phyloP scores from a whole-genome alignment of 1,140 invertebrate genomes.

The Drosophila ficusphila region DNA sequence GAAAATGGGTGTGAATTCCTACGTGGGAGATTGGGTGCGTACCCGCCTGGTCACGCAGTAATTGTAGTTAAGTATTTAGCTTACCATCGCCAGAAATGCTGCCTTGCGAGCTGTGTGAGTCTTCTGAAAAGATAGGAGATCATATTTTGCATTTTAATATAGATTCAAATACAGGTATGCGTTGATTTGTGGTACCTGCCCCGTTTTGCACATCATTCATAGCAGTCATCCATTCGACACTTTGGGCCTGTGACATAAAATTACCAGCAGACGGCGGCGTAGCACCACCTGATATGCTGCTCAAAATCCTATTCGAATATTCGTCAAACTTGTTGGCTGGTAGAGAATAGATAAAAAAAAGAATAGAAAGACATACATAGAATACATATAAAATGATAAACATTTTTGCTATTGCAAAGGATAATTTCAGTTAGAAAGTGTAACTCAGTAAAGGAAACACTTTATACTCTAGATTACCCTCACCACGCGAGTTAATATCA shows the following conservation, averaged over 20 bases:
- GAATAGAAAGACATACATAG: neutral
- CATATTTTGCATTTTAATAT: neutral
- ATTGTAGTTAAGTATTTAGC: conserved; percentile 2
- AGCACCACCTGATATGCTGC: conserved; percentile 28
- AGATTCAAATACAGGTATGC: neutral
- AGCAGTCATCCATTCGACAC: conserved; percentile 69
- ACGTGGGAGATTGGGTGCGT: conserved; percentile 7
- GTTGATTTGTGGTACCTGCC: conserved; percentile 41
- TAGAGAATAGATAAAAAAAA: too few relatives aligned
- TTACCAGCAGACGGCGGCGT: conserved; percentile 27
- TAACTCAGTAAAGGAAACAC: too few relatives aligned
- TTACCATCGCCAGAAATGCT: conserved; percentile 81
- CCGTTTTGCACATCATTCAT: conserved; percentile 65
- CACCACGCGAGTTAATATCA: too few relatives aligned
- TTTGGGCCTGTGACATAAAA: conserved; percentile 64
- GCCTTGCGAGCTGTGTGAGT: conserved; percentile 79
- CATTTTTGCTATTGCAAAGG: too few relatives aligned
- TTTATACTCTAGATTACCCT: too few relatives aligned
- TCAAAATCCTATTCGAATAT: conserved; percentile 48
- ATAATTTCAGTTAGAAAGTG: too few relatives aligned
- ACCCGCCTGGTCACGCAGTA: conserved; percentile 12
- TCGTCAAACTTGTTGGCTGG: conserved; percentile 68
- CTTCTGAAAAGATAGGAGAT: conserved; percentile 52
- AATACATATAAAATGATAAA: neutral
- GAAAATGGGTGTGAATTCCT: neutral